These are phyloP conservation scores for Apantesis nais DNA, from an alignment of 2,888 invertebrate genomes.

Conservation along the genomic window DNA sequence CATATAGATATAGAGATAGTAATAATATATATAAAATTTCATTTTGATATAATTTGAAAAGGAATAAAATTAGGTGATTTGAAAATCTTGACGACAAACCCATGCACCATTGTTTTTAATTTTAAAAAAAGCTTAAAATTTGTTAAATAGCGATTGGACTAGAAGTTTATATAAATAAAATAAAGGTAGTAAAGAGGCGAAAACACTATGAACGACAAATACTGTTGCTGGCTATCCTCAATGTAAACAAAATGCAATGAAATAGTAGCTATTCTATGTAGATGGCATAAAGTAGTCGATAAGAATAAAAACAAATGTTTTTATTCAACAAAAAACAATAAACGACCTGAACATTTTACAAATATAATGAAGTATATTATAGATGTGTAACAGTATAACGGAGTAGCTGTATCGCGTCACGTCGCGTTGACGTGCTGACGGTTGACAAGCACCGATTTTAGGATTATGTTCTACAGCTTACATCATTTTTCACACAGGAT, in stretches of 20 bases:
- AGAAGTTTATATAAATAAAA: no score
- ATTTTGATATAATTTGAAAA: no score
- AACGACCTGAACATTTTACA: conserved; percentile 6
- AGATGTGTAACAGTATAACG: conserved; percentile 4
- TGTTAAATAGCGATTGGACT: no score
- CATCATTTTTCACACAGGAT: background rate
- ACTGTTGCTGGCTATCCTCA: no score
- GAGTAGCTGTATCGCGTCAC: conserved; percentile 24
- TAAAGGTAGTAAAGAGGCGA: no score
- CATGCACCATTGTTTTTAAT: no score
- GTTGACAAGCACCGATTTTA: conserved; percentile 26
- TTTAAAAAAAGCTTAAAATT: no score
- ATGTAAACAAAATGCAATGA: background rate
- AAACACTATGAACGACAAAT: no score
- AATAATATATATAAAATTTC: no score
- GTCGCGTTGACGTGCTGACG: conserved; percentile 27
- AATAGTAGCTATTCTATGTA: background rate
- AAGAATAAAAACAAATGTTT: conserved; percentile 8
- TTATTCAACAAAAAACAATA: background rate
- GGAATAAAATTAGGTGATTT: no score
- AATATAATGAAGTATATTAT: conserved; percentile 12
- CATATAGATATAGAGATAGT: no score
- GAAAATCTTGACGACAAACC: no score
- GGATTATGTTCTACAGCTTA: conserved; percentile 24
- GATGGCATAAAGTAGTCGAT: background rate